Conservation (phyloP, 2,797 vertebrate species). For the Mycteria americana region DNA sequence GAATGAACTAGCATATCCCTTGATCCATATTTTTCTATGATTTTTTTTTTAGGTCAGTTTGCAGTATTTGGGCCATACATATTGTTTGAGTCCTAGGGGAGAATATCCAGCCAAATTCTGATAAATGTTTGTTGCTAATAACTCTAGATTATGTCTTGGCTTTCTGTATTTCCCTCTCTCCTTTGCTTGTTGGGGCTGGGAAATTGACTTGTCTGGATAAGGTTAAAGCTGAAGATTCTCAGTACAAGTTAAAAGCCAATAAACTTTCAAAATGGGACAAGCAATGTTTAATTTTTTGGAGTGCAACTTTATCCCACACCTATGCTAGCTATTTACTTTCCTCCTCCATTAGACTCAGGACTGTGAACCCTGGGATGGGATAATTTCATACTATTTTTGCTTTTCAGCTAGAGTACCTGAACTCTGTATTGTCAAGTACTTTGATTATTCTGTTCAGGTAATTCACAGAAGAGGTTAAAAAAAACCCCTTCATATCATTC, state of each 20-base stretch:
- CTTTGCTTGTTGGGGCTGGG: not conserved
- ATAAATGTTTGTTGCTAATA: constrained; percentile 19
- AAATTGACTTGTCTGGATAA: constrained; percentile 8
- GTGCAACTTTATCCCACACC: not conserved
- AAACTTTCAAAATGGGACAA: constrained; percentile 8
- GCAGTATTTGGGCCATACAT: not conserved
- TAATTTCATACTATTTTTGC: not conserved
- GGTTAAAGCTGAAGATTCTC: constrained; percentile 1
- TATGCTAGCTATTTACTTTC: constrained; percentile 1
- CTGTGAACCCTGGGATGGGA: not conserved
- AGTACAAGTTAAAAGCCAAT: constrained; percentile 11
- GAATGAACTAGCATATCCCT: not conserved
- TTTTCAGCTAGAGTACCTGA: not conserved
- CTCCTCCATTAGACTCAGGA: not conserved
- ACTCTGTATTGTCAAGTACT: not conserved
- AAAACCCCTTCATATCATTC: not conserved
- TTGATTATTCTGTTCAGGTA: not conserved
- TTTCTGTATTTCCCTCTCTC: constrained; percentile 9
- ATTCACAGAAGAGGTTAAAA: not conserved
- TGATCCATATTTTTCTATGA: not conserved
- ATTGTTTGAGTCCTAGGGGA: not conserved
- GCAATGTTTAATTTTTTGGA: not conserved
- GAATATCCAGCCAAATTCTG: constrained; percentile 5
- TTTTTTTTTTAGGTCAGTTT: not conserved
- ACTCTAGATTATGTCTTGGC: not conserved